Evolutionary conservation across 2,797 vertebrate species (phyloP).

Genomic region (Pseudochaenichthys georgianus): DNA sequence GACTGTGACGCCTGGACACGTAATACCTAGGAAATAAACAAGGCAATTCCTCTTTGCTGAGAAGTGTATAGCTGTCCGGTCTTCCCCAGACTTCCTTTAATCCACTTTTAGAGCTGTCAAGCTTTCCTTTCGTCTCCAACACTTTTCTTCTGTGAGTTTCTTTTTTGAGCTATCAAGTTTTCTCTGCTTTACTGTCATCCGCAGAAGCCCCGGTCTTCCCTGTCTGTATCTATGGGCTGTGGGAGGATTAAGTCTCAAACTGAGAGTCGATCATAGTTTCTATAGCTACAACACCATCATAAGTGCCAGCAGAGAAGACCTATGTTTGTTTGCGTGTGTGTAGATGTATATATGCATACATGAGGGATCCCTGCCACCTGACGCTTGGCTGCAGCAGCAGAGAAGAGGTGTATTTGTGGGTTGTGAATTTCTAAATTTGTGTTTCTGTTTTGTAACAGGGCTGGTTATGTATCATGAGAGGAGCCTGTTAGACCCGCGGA

Average conservation of each 20-base stretch:
- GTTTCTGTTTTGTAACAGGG: slow-evolving; percentile 11
- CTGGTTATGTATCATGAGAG: slow-evolving; percentile 40
- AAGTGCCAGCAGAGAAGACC: slow-evolving; percentile 6
- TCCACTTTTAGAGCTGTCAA: slow-evolving; percentile 47
- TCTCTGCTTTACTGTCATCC: slow-evolving; percentile 48
- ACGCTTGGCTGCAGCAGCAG: slow-evolving; percentile 38
- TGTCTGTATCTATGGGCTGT: slow-evolving; percentile 28
- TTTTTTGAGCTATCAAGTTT: slow-evolving; percentile 34
- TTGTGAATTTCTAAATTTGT: slow-evolving; percentile 42
- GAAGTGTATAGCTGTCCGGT: slow-evolving; percentile 50
- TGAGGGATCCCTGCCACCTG: slow-evolving; percentile 42
- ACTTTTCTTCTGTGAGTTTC: slow-evolving; percentile 21
- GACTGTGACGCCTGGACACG: slow-evolving; percentile 60
- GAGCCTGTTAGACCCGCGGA: slow-evolving; percentile 53
- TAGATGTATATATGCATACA: slow-evolving; percentile 26
- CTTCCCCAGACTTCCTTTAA: slow-evolving; percentile 54
- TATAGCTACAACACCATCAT: slow-evolving; percentile 31
- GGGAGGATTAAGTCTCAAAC: slow-evolving; percentile 51
- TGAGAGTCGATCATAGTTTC: slow-evolving; percentile 40
- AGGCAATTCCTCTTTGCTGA: slow-evolving; percentile 34
- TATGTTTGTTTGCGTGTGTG: slow-evolving; percentile 31
- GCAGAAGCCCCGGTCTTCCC: slow-evolving; percentile 40
- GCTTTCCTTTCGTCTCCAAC: slow-evolving; percentile 41
- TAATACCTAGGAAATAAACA: slow-evolving; percentile 61
- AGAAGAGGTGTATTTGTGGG: slow-evolving; percentile 51